Evolutionary conservation across 2,888 invertebrate genomes (phyloP).

Genomic region (Habrosyne pyritoides): DNA sequence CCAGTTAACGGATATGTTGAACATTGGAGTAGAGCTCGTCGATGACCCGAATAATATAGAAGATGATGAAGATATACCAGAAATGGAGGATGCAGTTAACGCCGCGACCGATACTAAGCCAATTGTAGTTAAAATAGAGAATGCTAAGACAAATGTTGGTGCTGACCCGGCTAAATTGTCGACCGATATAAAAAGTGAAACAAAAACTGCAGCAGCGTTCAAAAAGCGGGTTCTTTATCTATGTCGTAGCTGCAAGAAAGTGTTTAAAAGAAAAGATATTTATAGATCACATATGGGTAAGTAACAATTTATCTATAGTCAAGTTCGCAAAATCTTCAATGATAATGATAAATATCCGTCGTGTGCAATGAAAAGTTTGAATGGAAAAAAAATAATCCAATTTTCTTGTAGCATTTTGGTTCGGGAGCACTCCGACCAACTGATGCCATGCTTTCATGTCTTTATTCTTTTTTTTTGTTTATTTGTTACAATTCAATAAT

Average conservation of each 20-base stretch:
- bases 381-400: no score
- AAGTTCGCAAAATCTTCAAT: no score
- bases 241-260: conserved; percentile 66
- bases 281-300: conserved; percentile 74
- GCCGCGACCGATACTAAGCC: background rate
- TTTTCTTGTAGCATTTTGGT: no score
- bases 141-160: background rate
- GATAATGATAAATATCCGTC: no score
- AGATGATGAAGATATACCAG: conserved; percentile 13
- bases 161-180: no score
- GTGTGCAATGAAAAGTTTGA: no score
- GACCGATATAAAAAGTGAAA: conserved; percentile 18
- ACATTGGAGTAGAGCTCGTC: conserved; percentile 61
- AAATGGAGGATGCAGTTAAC: conserved; percentile 12
- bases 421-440: no score
- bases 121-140: conserved; percentile 18
- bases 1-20: conserved; percentile 73
- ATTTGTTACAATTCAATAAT: no score
- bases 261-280: conserved; percentile 70
- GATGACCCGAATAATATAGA: conserved; percentile 31
- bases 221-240: conserved; percentile 53
- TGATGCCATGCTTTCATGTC: no score
- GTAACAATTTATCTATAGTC: conserved; percentile 18
- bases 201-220: conserved; percentile 37
- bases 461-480: no score